A percentile compares a stretch with the other conserved stretches of the same genome.
Conservation (phyloP, 2,888 invertebrate genomes). For the Lutraria lutraria region DNA sequence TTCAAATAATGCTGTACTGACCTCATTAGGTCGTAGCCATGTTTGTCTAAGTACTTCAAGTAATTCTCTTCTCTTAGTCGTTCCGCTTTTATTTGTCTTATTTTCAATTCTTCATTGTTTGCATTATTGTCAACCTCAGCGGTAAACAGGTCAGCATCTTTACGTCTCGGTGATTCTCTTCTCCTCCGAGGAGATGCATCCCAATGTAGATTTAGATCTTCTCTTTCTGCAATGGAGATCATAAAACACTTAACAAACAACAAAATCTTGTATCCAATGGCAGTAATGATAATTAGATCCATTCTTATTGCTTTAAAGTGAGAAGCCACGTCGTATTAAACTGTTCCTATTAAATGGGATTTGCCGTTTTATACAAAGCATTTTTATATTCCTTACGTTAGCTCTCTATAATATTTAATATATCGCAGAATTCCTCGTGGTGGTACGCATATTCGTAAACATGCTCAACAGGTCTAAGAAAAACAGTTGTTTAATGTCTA, state of each 20-base stretch:
- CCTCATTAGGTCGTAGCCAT: conserved; percentile 50
- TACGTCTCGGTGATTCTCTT: conserved; percentile 13
- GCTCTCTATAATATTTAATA: no score
- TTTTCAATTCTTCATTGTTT: neutral
- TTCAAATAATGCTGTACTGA: neutral
- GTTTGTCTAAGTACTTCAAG: conserved; percentile 32
- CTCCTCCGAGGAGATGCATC: neutral
- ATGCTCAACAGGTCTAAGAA: no score
- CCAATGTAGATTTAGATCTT: neutral
- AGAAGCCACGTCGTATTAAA: no score
- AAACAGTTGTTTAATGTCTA: no score
- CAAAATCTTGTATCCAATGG: no score
- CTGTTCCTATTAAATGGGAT: no score
- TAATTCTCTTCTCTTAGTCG: conserved; percentile 35
- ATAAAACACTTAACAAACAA: neutral
- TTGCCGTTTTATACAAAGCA: no score
- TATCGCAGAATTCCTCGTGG: no score
- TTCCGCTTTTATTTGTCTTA: conserved; percentile 16
- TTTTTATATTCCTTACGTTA: no score
- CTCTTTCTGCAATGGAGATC: neutral
- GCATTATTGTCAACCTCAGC: neutral
- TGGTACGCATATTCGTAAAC: no score
- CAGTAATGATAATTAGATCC: no score
- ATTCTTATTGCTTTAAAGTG: no score
- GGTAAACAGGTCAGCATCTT: neutral